A percentile compares a stretch with the other conserved stretches of the same genome.
These are phyloP conservation scores for Silvanus unidentatus DNA, from an alignment of 2,888 invertebrate genomes.

Conservation along the genomic window DNA sequence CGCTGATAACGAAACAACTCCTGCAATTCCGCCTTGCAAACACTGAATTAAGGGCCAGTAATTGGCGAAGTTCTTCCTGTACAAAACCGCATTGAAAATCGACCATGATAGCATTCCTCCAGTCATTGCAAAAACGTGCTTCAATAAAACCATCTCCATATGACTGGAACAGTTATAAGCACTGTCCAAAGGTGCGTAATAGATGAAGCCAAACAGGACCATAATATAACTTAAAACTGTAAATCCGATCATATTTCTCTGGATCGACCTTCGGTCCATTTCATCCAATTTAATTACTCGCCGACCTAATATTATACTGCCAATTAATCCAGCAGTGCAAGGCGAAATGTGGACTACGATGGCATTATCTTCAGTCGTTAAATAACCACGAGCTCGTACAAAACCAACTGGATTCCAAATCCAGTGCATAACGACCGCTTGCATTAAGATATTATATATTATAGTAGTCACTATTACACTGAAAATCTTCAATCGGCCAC, in stretches of 20 bases:
- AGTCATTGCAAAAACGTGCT: conserved; percentile 23
- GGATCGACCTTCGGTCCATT: conserved; percentile 38
- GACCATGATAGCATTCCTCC: conserved; percentile 24
- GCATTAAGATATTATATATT: conserved; percentile 32
- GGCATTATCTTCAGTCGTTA: background rate
- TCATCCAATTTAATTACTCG: conserved; percentile 28
- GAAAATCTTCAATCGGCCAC: conserved; percentile 35
- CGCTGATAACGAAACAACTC: conserved; percentile 35
- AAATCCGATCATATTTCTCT: conserved; percentile 33
- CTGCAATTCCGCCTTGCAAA: conserved; percentile 39
- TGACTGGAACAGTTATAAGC: conserved; percentile 8
- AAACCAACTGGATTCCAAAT: conserved; percentile 38
- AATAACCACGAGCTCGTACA: conserved; percentile 21
- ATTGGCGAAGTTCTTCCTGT: conserved; percentile 30
- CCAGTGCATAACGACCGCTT: conserved; percentile 42
- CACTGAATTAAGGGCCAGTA: conserved; percentile 41
- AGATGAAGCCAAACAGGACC: conserved; percentile 36
- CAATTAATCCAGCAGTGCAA: background rate
- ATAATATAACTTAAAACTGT: conserved; percentile 39
- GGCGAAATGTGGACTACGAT: background rate
- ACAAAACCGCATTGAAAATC: conserved; percentile 27
- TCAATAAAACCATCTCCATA: conserved; percentile 16
- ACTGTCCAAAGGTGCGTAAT: conserved; percentile 6
- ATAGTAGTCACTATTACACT: conserved; percentile 24
- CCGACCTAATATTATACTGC: background rate